Base-by-base conservation (phyloP, 1,140 invertebrate species). In the Sipha flava region DNA sequence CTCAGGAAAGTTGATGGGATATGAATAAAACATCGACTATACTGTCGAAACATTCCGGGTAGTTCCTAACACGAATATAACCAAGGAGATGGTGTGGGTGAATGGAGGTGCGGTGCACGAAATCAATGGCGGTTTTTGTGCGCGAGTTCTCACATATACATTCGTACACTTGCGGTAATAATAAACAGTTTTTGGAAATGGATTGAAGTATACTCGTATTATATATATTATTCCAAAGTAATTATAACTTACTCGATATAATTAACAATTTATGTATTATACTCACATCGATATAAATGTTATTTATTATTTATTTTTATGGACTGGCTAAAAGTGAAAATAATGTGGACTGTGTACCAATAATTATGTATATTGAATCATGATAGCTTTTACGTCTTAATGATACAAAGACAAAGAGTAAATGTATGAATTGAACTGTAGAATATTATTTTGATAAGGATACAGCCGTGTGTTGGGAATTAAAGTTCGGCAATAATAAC, bases 21-120 rank as follows among this genome's bases (percentile, higher is more conserved):
- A 75, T 54, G 72, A 75, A 75, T 75, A 75, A 54, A 75, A 75
- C 72, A 75, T 75, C 21, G 49, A 9, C 52, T 49, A 45, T 73
- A 73, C 16, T 26, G n/a, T 21, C n/a, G 18, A 54, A 52, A 52
- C 18, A 12, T 75, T 54, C 3, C n/a, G 31, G 49, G 29, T 54
- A 54, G 45, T 49, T 49, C 49, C 18, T 10, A 47, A 21, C 0
- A 37, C 16, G 6, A 31, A 34, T n/a, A n/a, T n/a, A n/a, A n/a
- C n/a, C n/a, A n/a, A n/a, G n/a, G n/a, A n/a, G n/a, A n/a, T 10
- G 18, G 9, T 7, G 16, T 43, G 34, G 2, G 57, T 62, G 54
- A 57, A 57, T 23, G 26, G 14, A 14, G 54, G 23, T 0, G 14
- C 9, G 23, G 29, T 62, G 34, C n/a, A 23, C 34, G 37, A 66